These are phyloP conservation scores for Drosophila truncata DNA, from an alignment of 1,140 invertebrate genomes.

Conservation along the genomic window DNA sequence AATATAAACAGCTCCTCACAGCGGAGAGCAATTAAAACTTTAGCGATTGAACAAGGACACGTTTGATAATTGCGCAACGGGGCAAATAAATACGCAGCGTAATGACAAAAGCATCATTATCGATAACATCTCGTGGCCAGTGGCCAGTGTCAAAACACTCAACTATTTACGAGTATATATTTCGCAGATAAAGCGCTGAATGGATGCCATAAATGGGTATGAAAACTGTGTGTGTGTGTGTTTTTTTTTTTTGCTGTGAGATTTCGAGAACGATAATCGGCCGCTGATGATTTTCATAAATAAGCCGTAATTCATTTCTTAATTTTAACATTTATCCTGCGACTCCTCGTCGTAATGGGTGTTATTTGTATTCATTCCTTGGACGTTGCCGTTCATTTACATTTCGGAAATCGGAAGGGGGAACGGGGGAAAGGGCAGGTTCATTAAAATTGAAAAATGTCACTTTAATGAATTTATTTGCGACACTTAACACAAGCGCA, in stretches of 20 bases:
- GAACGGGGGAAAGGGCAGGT: slow-evolving; percentile 1
- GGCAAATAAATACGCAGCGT: slow-evolving; percentile 18
- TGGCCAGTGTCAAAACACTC: slow-evolving; percentile 15
- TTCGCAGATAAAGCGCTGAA: slow-evolving; percentile 9
- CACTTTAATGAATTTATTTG: slow-evolving; percentile 84
- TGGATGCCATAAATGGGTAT: slow-evolving; percentile 16
- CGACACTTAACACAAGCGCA: slow-evolving; percentile 79
- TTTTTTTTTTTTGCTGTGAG: neutral
- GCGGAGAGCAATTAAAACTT: slow-evolving; percentile 41
- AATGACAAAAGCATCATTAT: slow-evolving; percentile 31
- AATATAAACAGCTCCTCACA: slow-evolving; percentile 4
- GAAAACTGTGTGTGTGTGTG: slow-evolving; percentile 13
- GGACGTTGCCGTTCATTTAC: slow-evolving; percentile 27
- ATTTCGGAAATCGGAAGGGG: slow-evolving; percentile 11
- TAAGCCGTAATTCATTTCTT: slow-evolving; percentile 68
- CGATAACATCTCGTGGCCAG: slow-evolving; percentile 29
- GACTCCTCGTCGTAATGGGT: slow-evolving; percentile 20
- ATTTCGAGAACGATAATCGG: slow-evolving; percentile 29
- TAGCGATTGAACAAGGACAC: slow-evolving; percentile 15
- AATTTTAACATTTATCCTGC: slow-evolving; percentile 41
- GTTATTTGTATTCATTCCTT: slow-evolving; percentile 66
- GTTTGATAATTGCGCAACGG: slow-evolving; percentile 16
- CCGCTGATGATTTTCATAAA: slow-evolving; percentile 60
- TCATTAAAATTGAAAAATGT: slow-evolving; percentile 84
- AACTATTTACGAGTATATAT: slow-evolving; percentile 35